Percentiles rank a stretch among this genome's conserved stretches.
phyloP scores from a whole-genome alignment of 2,113 vertebrate genomes.

The Galemys pyrenaicus region DNA sequence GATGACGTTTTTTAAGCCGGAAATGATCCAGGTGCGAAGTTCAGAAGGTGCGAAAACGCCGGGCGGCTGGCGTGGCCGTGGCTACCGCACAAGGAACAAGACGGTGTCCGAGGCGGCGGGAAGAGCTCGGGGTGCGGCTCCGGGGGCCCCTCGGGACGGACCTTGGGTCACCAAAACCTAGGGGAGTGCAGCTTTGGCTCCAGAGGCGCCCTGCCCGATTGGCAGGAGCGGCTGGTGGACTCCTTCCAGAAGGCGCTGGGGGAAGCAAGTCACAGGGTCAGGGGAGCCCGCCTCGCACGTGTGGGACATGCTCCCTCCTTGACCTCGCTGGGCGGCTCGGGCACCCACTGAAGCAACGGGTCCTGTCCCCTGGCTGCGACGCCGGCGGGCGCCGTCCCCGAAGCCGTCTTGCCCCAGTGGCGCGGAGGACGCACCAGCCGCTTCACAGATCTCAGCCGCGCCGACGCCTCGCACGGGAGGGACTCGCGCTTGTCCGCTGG shows the following conservation, averaged over 20 bases:
- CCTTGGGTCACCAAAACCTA: not conserved
- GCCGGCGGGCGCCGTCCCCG: too few relatives aligned
- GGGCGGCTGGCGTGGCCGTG: not conserved
- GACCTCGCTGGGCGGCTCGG: constrained; percentile 20
- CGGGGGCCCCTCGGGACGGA: not conserved
- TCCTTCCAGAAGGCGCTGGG: constrained; percentile 1
- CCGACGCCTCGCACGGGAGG: too few relatives aligned
- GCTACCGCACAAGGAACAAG: not conserved
- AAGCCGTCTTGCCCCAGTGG: too few relatives aligned
- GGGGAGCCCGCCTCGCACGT: not conserved
- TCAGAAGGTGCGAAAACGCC: not conserved
- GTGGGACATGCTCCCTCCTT: constrained; percentile 6
- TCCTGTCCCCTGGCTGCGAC: not conserved
- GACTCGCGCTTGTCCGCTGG: too few relatives aligned
- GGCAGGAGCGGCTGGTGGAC: not conserved
- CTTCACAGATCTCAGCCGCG: too few relatives aligned
- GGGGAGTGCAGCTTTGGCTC: not conserved
- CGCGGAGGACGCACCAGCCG: too few relatives aligned
- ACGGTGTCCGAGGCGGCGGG: too few relatives aligned
- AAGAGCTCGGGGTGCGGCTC: not conserved
- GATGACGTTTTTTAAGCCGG: not conserved
- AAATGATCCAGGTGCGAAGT: not conserved
- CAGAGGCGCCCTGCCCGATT: not conserved
- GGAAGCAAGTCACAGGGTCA: not conserved
- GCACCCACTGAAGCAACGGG: constrained; percentile 48